A percentile compares a stretch with the other conserved stretches of the same genome.
phyloP scores from a whole-genome alignment of 2,888 invertebrate species.

The Yponomeuta plumbellus region DNA sequence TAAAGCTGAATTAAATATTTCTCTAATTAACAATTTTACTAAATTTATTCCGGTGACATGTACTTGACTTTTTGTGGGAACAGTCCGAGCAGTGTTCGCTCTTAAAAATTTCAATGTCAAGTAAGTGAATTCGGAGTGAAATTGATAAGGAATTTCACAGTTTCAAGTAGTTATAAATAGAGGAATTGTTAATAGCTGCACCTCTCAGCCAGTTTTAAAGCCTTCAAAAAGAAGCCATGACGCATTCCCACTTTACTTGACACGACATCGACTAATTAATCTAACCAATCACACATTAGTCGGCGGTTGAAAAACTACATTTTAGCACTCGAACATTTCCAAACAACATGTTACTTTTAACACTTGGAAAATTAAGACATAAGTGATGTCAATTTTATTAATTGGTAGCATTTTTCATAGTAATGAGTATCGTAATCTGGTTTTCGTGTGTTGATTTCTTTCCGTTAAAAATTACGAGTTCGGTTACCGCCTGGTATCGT shows the following conservation, averaged over 20 bases:
- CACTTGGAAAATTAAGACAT: constrained; percentile 12
- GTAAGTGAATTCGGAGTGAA: no score
- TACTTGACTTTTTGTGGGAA: no score
- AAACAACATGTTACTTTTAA: constrained; percentile 4
- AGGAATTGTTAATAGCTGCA: neutral
- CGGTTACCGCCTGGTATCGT: neutral
- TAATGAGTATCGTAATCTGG: constrained; percentile 3
- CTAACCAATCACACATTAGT: neutral
- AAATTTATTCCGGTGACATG: no score
- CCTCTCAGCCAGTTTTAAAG: neutral
- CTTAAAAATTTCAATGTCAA: no score
- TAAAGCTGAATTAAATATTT: no score
- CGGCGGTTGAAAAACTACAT: neutral
- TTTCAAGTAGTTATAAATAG: no score
- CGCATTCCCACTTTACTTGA: neutral
- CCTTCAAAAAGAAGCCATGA: neutral
- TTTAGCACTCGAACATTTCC: neutral
- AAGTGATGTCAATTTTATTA: constrained; percentile 10
- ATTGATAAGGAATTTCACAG: no score
- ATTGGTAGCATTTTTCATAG: constrained; percentile 13
- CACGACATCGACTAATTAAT: neutral
- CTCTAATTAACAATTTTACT: no score
- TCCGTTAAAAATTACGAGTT: neutral
- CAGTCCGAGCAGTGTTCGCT: no score
- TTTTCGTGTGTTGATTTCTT: neutral